Evolutionary conservation across 2,113 vertebrate genomes (phyloP).

Genomic region (Otis tarda): DNA sequence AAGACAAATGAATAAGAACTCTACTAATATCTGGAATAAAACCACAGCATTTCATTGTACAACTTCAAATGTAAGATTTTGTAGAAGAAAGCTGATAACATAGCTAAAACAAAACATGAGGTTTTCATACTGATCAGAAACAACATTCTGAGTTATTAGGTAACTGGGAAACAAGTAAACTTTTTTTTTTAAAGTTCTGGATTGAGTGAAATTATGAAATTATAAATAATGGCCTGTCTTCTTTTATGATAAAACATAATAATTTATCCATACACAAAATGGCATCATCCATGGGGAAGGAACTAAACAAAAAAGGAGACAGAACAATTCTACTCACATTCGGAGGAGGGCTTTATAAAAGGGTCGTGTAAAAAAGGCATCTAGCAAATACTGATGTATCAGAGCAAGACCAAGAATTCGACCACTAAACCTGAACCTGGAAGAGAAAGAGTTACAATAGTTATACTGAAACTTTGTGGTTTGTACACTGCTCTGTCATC

Average conservation of each 20-base stretch:
- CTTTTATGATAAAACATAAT: neutral
- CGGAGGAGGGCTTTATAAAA: slow-evolving; percentile 99
- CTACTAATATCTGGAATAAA: slow-evolving; percentile 52
- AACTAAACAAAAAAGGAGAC: neutral
- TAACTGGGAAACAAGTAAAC: neutral
- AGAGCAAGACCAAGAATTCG: slow-evolving; percentile 96
- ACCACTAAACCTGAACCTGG: slow-evolving; percentile 97
- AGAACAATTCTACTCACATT: slow-evolving; percentile 83
- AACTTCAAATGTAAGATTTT: slow-evolving; percentile 3
- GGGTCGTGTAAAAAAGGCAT: slow-evolving; percentile 97
- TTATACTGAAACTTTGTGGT: neutral
- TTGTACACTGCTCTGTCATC: slow-evolving; percentile 5
- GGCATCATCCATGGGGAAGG: neutral
- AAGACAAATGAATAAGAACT: slow-evolving; percentile 41
- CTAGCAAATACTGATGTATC: slow-evolving; percentile 97
- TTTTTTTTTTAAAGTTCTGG: neutral
- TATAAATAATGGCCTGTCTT: neutral
- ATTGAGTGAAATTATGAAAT: neutral
- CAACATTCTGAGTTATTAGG: neutral
- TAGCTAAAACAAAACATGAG: neutral
- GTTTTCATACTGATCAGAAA: neutral
- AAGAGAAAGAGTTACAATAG: neutral
- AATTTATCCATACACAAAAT: neutral
- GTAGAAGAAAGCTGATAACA: neutral
- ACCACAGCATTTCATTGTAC: slow-evolving; percentile 33